Evolutionary conservation across 2,888 invertebrate species (phyloP).

Genomic region (Calameuta filiformis): DNA sequence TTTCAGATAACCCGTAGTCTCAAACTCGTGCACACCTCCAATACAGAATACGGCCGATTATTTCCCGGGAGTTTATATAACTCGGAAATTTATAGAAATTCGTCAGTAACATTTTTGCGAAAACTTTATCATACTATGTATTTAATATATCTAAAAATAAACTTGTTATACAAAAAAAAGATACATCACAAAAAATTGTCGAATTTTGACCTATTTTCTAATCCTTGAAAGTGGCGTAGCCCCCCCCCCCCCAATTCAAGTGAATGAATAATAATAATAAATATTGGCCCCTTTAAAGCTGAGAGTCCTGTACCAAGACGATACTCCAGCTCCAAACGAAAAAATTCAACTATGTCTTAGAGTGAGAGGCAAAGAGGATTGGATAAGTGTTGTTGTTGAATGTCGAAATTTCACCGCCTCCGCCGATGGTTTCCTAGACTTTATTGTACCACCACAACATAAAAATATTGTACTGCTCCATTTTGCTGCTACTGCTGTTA

Average conservation of each 20-base stretch:
- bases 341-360: conserved; percentile 60
- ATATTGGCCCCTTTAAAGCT: conserved; percentile 36
- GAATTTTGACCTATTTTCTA: not conserved
- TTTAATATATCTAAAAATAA: too few relatives aligned
- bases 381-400: conserved; percentile 56
- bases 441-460: conserved; percentile 61
- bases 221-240: not conserved
- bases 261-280: conserved; percentile 2
- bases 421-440: conserved; percentile 59
- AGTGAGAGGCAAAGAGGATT: conserved; percentile 57
- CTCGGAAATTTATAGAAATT: too few relatives aligned
- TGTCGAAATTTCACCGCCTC: conserved; percentile 62
- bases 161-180: not conserved
- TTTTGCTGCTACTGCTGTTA: conserved; percentile 60
- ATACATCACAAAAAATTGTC: not conserved
- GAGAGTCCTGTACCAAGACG: conserved; percentile 56
- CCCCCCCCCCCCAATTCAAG: not conserved
- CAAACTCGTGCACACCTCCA: too few relatives aligned
- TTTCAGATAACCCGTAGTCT: too few relatives aligned
- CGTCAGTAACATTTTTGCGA: too few relatives aligned
- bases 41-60: too few relatives aligned
- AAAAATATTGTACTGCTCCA: conserved; percentile 55
- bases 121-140: too few relatives aligned
- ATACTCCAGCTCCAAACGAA: conserved; percentile 58
- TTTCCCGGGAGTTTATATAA: too few relatives aligned